Evolutionary conservation across 2,113 vertebrate genomes (phyloP).

Genomic region (Syngnathus floridae): DNA sequence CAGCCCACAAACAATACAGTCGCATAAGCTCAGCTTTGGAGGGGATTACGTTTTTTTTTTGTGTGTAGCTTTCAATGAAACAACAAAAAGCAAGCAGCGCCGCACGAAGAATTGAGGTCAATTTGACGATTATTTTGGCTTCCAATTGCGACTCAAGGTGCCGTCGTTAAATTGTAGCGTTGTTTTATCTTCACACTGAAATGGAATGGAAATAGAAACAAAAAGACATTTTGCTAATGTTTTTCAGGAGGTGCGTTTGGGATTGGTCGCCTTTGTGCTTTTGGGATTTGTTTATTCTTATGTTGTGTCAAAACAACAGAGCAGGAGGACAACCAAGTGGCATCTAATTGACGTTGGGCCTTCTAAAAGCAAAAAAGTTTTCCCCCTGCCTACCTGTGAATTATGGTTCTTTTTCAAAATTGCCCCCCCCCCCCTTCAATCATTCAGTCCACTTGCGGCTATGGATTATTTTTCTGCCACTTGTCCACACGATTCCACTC

Average conservation of each 20-base stretch:
- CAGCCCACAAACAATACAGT: slow-evolving; percentile 23
- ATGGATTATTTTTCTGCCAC: slow-evolving; percentile 19
- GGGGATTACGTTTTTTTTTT: slow-evolving; percentile 42
- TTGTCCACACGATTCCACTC: slow-evolving; percentile 5
- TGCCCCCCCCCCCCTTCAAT: background rate
- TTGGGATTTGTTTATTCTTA: too few relatives aligned
- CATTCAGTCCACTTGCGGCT: background rate
- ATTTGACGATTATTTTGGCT: slow-evolving; percentile 36
- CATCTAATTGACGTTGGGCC: background rate
- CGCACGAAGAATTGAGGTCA: slow-evolving; percentile 32
- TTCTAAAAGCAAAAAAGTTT: background rate
- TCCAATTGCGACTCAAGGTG: slow-evolving; percentile 29
- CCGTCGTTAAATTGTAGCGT: background rate
- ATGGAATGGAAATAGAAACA: slow-evolving; percentile 3
- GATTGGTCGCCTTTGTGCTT: too few relatives aligned
- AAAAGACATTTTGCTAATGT: too few relatives aligned
- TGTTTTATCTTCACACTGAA: slow-evolving; percentile 32
- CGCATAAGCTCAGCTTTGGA: slow-evolving; percentile 21
- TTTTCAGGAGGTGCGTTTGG: too few relatives aligned
- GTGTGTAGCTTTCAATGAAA: slow-evolving; percentile 32
- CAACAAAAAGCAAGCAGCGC: slow-evolving; percentile 17
- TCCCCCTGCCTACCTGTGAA: background rate
- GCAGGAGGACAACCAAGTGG: background rate
- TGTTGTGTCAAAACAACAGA: too few relatives aligned
- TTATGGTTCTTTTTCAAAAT: background rate